Percentiles rank a stretch among this genome's conserved stretches.
Evolutionary conservation across 2,888 invertebrate species (phyloP).

Genomic region (Nymphalis c-album): DNA sequence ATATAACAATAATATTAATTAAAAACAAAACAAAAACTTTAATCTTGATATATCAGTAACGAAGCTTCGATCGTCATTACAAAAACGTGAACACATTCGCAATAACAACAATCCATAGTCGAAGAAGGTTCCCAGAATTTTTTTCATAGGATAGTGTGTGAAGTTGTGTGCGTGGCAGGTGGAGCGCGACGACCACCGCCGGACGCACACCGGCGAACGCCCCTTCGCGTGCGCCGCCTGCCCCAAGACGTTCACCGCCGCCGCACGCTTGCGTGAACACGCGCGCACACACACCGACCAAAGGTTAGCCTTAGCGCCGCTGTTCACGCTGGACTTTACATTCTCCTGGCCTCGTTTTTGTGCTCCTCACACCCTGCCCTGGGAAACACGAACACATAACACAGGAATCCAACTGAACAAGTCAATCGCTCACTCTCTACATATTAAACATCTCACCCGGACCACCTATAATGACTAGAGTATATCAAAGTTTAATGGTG

Average conservation of each 20-base stretch:
- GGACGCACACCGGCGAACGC: conserved; percentile 77
- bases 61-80: background rate
- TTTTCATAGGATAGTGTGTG: conserved; percentile 27
- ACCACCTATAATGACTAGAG: too few species aligned
- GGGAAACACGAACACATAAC: too few species aligned
- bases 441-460: too few species aligned
- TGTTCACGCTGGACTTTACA: conserved; percentile 3
- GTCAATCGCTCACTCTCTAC: too few species aligned
- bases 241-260: conserved; percentile 79
- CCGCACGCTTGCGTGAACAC: conserved; percentile 76
- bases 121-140: conserved; percentile 39
- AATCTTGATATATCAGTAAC: background rate
- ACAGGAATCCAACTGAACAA: too few species aligned
- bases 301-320: conserved; percentile 62
- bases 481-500: too few species aligned
- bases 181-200: conserved; percentile 79
- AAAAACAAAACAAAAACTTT: too few species aligned
- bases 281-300: conserved; percentile 78
- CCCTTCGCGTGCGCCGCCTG: conserved; percentile 76
- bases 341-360: background rate
- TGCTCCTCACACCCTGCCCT: too few species aligned
- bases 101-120: conserved; percentile 20
- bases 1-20: too few species aligned
- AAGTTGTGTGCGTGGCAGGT: conserved; percentile 52
- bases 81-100: conserved; percentile 5